Evolutionary conservation across 92 coral and sea anemone species (phyloP).

Genomic region (Umimayanthus kanabou): DNA sequence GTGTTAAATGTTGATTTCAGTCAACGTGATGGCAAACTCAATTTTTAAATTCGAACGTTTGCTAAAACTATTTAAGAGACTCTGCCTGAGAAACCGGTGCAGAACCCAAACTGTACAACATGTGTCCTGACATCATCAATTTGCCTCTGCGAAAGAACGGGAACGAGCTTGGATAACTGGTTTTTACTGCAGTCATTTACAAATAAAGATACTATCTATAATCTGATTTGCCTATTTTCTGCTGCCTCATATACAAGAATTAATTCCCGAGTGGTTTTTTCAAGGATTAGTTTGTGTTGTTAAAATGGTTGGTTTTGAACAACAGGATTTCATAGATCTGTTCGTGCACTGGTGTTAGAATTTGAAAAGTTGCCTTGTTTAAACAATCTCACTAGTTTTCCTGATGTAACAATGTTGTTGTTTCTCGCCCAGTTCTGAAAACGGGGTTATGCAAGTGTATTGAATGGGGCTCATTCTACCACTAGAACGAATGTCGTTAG

Average conservation of each 20-base stretch:
- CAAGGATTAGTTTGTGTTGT: neutral
- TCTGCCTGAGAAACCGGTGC: too few species aligned
- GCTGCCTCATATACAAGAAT: slow-evolving; percentile 14
- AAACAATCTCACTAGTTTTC: slow-evolving; percentile 1
- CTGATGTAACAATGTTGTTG: slow-evolving; percentile 1
- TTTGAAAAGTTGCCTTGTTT: neutral
- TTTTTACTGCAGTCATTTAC: slow-evolving; percentile 19
- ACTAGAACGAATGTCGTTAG: slow-evolving; percentile 6
- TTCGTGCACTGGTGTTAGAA: slow-evolving; percentile 10
- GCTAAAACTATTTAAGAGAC: too few species aligned
- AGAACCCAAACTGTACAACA: too few species aligned
- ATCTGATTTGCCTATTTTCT: slow-evolving; percentile 18
- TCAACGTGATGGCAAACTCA: too few species aligned
- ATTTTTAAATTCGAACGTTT: too few species aligned
- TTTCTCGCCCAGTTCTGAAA: slow-evolving; percentile 1
- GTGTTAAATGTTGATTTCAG: too few species aligned
- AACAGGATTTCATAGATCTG: slow-evolving; percentile 10
- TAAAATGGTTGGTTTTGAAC: slow-evolving; percentile 18
- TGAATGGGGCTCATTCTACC: slow-evolving; percentile 20
- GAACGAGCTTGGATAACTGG: slow-evolving; percentile 17
- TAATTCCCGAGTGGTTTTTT: slow-evolving; percentile 1
- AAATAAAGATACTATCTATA: slow-evolving; percentile 5
- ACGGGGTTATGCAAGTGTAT: slow-evolving; percentile 1
- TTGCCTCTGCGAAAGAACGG: slow-evolving; percentile 15
- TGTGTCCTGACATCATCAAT: neutral